Conservation (phyloP, 1,140 invertebrate genomes). For the Papilio glaucus region DNA sequence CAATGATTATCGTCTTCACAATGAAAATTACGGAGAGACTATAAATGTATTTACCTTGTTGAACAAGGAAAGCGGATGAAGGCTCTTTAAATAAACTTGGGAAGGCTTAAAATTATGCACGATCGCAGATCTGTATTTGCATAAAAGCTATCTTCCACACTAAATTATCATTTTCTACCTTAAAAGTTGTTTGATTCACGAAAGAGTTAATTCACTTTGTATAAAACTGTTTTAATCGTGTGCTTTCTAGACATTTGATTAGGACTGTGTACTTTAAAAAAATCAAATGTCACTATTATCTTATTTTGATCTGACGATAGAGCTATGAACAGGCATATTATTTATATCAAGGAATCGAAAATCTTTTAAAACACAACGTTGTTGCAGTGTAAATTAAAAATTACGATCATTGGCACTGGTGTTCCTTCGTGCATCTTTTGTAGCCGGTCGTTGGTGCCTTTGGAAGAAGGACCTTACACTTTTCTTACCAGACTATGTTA, state of each 20-base stretch:
- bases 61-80: background rate
- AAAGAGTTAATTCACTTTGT: background rate
- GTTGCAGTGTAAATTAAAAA: too few species aligned
- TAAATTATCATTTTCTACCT: slow-evolving; percentile 7
- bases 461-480: too few species aligned
- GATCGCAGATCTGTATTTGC: slow-evolving; percentile 11
- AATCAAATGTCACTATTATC: too few species aligned
- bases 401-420: too few species aligned
- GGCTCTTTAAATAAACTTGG: slow-evolving; percentile 6
- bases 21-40: background rate
- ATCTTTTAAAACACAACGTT: too few species aligned
- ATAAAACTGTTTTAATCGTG: background rate
- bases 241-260: background rate
- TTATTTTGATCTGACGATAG: too few species aligned
- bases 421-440: too few species aligned
- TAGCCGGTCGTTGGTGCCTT: too few species aligned
- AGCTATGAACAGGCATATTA: too few species aligned
- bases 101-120: slow-evolving; percentile 1
- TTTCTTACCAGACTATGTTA: too few species aligned
- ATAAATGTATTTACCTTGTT: background rate
- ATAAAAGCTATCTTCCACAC: slow-evolving; percentile 8
- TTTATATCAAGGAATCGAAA: too few species aligned
- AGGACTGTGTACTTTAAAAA: too few species aligned
- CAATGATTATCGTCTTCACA: background rate
- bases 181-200: background rate